phyloP scores from a whole-genome alignment of 2,113 vertebrate species.

The Todiramphus chloris region DNA sequence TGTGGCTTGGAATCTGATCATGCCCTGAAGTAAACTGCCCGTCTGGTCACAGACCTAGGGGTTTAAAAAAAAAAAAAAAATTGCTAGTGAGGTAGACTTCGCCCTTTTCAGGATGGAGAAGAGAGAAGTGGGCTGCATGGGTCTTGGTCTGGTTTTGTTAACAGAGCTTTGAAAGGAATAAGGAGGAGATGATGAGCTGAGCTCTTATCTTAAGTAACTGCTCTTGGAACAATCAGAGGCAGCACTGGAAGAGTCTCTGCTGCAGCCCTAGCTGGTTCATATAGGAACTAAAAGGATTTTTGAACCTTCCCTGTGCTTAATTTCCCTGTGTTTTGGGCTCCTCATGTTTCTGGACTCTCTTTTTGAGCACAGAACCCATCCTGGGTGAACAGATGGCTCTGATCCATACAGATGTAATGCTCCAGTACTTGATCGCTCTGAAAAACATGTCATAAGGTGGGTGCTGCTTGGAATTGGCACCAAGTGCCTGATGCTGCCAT shows the following conservation, averaged over 20 bases:
- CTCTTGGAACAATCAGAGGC: not conserved
- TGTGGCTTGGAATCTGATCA: constrained; percentile 35
- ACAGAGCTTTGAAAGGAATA: not conserved
- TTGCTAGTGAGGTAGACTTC: not conserved
- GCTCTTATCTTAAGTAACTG: not conserved
- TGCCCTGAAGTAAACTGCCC: constrained; percentile 19
- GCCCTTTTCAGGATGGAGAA: not conserved
- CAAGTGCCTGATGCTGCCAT: not conserved
- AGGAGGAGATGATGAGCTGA: not conserved
- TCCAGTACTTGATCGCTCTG: not conserved
- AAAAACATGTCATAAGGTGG: not conserved
- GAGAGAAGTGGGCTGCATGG: not conserved
- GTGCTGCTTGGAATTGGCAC: not conserved
- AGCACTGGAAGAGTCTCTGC: not conserved
- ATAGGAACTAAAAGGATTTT: not conserved
- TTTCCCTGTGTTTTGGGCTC: not conserved
- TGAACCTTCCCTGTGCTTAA: not conserved
- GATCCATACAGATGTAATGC: accelerated
- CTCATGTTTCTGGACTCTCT: not conserved
- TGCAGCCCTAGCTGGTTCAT: not conserved
- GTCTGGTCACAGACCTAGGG: not conserved
- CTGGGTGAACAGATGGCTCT: not conserved
- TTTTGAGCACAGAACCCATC: not conserved
- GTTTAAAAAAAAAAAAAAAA: not conserved
- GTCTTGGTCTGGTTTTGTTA: not conserved